A percentile compares a stretch with the other conserved stretches of the same genome.
These are phyloP conservation scores for Melanostoma scalare DNA, from an alignment of 2,888 invertebrate genomes.

Conservation along the genomic window DNA sequence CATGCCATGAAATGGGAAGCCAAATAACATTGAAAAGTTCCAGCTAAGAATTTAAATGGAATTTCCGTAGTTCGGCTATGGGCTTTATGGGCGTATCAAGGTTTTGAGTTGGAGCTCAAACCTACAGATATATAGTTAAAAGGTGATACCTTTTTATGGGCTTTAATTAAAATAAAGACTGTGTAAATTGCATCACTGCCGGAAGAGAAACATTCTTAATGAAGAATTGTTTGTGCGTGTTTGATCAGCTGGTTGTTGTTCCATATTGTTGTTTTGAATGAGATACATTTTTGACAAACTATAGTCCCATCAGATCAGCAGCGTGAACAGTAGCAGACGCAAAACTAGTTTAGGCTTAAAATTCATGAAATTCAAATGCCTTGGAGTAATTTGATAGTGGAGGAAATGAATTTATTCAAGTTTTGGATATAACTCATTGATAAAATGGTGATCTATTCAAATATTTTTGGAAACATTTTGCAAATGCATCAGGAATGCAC, in stretches of 20 bases:
- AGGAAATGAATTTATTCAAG: too few species aligned
- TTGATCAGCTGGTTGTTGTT: not conserved
- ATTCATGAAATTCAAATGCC: not conserved
- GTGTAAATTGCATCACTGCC: slow-evolving; percentile 11
- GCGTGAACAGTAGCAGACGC: too few species aligned
- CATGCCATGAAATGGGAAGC: slow-evolving; percentile 22
- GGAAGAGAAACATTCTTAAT: slow-evolving; percentile 11
- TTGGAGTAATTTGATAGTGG: not conserved
- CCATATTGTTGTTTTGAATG: not conserved
- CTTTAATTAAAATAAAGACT: not conserved
- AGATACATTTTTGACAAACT: not conserved
- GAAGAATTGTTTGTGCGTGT: not conserved
- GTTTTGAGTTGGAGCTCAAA: slow-evolving; percentile 31
- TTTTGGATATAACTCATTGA: too few species aligned
- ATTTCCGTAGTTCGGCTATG: slow-evolving; percentile 50
- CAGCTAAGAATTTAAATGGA: slow-evolving; percentile 40
- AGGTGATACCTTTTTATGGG: slow-evolving; percentile 17
- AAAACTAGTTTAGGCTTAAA: too few species aligned
- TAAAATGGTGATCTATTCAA: too few species aligned
- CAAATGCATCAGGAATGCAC: too few species aligned
- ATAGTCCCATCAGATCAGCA: too few species aligned
- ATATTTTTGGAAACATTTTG: too few species aligned
- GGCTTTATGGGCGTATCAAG: slow-evolving; percentile 54
- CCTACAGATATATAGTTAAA: slow-evolving; percentile 22
- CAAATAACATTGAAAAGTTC: slow-evolving; percentile 49